Conservation (phyloP, 2,113 vertebrate genomes). For the Leptocoma aspasia region DNA sequence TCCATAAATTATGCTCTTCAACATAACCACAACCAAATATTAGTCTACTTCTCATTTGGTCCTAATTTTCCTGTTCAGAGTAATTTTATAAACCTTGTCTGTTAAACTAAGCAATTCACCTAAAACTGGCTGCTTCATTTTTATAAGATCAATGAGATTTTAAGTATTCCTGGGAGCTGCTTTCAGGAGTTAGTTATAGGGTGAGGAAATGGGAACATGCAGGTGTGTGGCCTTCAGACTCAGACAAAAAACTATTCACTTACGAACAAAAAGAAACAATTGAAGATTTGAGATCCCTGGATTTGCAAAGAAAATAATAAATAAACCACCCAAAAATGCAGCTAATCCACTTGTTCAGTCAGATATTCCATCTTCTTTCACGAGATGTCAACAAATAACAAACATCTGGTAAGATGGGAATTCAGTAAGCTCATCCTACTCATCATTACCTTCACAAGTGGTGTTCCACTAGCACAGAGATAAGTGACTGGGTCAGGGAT, state of each 20-base stretch:
- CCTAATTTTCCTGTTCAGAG: not conserved
- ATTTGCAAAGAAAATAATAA: not conserved
- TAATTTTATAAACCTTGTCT: not conserved
- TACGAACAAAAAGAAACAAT: not conserved
- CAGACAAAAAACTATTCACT: not conserved
- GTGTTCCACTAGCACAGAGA: not conserved
- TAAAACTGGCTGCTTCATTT: not conserved
- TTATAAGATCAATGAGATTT: not conserved
- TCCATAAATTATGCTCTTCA: not conserved
- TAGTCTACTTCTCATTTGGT: not conserved
- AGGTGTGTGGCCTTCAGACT: not conserved
- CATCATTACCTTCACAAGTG: not conserved
- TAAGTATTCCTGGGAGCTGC: not conserved
- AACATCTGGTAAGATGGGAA: not conserved
- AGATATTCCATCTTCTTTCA: not conserved
- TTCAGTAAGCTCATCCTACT: not conserved
- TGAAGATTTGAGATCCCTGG: not conserved
- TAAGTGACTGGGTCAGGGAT: not conserved
- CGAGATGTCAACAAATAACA: not conserved
- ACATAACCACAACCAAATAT: not conserved
- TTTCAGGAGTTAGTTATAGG: not conserved
- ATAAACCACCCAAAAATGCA: not conserved
- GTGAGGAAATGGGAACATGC: not conserved
- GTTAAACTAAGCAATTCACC: not conserved
- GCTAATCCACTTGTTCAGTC: not conserved